These are phyloP conservation scores for Corydoras maculifer DNA, from an alignment of 2,113 vertebrate species.

Conservation along the genomic window DNA sequence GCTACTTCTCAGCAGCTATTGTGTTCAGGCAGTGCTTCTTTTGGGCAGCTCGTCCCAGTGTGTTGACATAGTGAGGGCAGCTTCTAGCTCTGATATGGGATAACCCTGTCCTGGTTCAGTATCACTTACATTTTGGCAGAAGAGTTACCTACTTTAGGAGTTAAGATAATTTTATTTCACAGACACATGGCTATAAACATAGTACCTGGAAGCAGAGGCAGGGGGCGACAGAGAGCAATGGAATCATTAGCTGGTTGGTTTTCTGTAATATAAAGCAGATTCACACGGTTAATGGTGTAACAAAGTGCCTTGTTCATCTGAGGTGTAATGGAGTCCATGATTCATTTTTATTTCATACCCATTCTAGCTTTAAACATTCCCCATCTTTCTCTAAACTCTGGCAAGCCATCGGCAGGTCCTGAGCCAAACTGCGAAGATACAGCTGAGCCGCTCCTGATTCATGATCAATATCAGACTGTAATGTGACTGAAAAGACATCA, in stretches of 20 bases:
- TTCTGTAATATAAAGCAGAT: conserved; percentile 28
- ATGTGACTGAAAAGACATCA: too few species aligned
- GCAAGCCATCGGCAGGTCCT: conserved; percentile 24
- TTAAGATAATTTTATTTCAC: too few species aligned
- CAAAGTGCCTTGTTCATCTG: background rate
- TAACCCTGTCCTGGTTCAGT: too few species aligned
- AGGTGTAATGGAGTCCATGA: background rate
- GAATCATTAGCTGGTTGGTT: conserved; percentile 42
- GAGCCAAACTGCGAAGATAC: conserved; percentile 25
- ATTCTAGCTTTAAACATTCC: conserved; percentile 21
- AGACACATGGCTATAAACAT: background rate
- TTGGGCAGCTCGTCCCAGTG: too few species aligned
- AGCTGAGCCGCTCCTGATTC: conserved; percentile 40
- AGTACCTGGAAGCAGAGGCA: conserved; percentile 66
- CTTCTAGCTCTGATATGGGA: too few species aligned
- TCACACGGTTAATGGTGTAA: background rate
- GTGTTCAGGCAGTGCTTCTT: too few species aligned
- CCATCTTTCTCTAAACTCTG: conserved; percentile 42
- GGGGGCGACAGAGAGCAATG: conserved; percentile 45
- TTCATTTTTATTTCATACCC: conserved; percentile 19
- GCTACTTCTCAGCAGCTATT: too few species aligned
- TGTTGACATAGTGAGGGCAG: too few species aligned
- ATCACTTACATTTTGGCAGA: too few species aligned
- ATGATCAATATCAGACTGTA: conserved; percentile 20
- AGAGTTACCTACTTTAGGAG: too few species aligned